A percentile compares a stretch with the other conserved stretches of the same genome.
These are phyloP conservation scores for Zophobas atratus DNA, from an alignment of 1,140 invertebrate species.

Conservation along the genomic window DNA sequence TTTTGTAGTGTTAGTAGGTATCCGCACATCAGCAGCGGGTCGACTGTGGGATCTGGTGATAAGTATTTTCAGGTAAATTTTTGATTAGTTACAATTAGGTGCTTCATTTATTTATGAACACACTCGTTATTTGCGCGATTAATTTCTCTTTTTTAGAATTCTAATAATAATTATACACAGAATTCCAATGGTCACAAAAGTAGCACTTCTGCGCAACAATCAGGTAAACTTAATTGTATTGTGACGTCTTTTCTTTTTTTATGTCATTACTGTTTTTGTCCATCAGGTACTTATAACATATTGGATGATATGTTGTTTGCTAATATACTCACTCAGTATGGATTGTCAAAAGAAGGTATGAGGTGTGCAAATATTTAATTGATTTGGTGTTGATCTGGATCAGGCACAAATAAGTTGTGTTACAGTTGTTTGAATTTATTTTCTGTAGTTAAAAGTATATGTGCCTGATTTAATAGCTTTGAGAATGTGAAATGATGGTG, in stretches of 20 bases:
- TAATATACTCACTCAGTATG: slow-evolving; percentile 61
- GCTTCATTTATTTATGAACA: background rate
- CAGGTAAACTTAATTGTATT: slow-evolving; percentile 40
- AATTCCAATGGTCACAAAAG: slow-evolving; percentile 50
- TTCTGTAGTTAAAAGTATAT: slow-evolving; percentile 11
- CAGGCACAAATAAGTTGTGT: slow-evolving; percentile 29
- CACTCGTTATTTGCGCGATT: slow-evolving; percentile 22
- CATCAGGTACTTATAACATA: slow-evolving; percentile 60
- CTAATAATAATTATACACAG: slow-evolving; percentile 57
- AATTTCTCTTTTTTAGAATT: slow-evolving; percentile 48
- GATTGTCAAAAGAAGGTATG: slow-evolving; percentile 58
- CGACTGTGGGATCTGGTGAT: slow-evolving; percentile 26
- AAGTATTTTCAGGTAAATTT: slow-evolving; percentile 45
- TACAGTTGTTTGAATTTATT: slow-evolving; percentile 8
- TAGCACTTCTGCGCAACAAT: slow-evolving; percentile 47
- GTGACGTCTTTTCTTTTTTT: slow-evolving; percentile 10
- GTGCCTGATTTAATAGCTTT: slow-evolving; percentile 1
- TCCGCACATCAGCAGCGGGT: slow-evolving; percentile 45
- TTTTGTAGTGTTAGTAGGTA: slow-evolving; percentile 52
- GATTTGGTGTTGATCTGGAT: slow-evolving; percentile 18
- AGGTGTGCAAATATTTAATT: slow-evolving; percentile 50
- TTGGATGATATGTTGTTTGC: slow-evolving; percentile 61
- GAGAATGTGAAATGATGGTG: background rate
- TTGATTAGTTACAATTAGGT: slow-evolving; percentile 13
- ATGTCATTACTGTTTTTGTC: slow-evolving; percentile 46